Evolutionary conservation across 2,113 vertebrate species (phyloP).

Genomic region (Thamnophis sirtalis): DNA sequence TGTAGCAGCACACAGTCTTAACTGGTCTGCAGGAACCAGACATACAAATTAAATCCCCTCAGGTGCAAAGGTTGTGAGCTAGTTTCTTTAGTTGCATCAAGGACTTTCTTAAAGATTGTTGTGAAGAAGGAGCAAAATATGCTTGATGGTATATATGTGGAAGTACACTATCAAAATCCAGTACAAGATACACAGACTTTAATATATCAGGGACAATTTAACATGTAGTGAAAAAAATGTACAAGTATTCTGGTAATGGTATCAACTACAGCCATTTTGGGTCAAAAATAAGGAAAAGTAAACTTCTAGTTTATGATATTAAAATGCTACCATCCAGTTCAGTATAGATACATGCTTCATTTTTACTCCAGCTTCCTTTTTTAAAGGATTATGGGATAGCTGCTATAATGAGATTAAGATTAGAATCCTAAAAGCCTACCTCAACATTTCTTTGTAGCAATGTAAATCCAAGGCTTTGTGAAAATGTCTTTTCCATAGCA

Average conservation of each 20-base stretch:
- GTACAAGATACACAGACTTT: not conserved
- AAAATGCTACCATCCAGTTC: not conserved
- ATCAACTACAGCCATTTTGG: not conserved
- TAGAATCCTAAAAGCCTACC: not conserved
- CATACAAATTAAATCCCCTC: not conserved
- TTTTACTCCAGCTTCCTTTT: not conserved
- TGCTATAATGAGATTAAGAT: not conserved
- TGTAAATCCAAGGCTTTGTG: accelerated
- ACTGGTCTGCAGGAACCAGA: not conserved
- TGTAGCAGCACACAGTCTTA: not conserved
- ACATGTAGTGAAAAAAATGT: not conserved
- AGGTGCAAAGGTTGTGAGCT: not conserved
- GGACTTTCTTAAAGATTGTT: not conserved
- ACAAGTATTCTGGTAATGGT: not conserved
- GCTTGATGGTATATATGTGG: not conserved
- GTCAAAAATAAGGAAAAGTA: not conserved
- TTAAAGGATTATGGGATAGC: not conserved
- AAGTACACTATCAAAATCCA: not conserved
- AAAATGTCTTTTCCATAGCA: accelerated
- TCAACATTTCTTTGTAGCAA: accelerated
- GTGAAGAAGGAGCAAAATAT: not conserved
- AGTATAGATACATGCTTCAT: not conserved
- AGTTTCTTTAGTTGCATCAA: not conserved
- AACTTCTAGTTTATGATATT: too few species aligned
- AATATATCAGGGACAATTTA: not conserved